Conservation (phyloP, 2,113 vertebrate genomes). For the Microtus richardsoni region DNA sequence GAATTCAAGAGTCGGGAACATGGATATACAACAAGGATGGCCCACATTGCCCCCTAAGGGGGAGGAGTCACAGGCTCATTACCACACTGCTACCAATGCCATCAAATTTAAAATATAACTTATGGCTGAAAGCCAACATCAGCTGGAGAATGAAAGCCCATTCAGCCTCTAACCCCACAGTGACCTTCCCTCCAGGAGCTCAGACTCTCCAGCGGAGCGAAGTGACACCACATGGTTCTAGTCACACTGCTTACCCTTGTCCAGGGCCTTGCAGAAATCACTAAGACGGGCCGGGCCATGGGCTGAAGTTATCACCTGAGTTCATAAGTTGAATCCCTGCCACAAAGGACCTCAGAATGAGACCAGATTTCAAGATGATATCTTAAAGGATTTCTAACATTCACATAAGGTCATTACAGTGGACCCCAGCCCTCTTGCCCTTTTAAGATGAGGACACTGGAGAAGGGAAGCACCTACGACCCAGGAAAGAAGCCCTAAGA, state of each 20-base stretch:
- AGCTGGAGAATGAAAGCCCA: background rate
- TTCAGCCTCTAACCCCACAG: accelerated
- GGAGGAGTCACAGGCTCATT: too few relatives aligned
- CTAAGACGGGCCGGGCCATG: background rate
- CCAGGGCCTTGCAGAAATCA: too few relatives aligned
- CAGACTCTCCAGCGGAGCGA: background rate
- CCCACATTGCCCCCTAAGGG: accelerated
- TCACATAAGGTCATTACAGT: background rate
- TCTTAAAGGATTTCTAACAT: background rate
- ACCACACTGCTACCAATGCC: background rate
- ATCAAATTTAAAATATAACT: background rate
- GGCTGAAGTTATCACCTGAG: background rate
- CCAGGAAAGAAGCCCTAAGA: background rate
- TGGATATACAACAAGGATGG: background rate
- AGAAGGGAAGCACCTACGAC: background rate
- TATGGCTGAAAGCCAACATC: background rate
- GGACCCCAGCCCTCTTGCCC: background rate
- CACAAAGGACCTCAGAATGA: background rate
- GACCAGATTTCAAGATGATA: background rate
- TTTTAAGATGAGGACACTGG: background rate
- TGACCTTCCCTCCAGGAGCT: background rate
- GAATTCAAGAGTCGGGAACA: background rate
- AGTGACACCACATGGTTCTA: background rate
- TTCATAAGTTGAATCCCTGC: background rate
- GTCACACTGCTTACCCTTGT: accelerated